These are phyloP conservation scores for Acleris laterana DNA, from an alignment of 2,888 invertebrate genomes.

Conservation along the genomic window DNA sequence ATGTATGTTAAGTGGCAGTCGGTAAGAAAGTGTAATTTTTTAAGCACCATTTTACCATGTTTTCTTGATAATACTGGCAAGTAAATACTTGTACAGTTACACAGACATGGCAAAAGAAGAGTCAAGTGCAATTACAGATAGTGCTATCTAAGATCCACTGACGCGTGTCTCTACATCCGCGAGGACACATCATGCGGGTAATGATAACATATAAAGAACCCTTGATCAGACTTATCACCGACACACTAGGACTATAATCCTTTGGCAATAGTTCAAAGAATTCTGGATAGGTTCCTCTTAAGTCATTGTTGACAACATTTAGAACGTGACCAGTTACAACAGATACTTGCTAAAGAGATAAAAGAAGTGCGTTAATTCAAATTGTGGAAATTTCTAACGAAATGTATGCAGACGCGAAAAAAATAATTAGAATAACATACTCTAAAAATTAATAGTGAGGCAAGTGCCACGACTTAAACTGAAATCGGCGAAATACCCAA, in stretches of 20 bases:
- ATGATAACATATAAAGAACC: slow-evolving; percentile 39
- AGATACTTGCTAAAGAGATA: slow-evolving; percentile 43
- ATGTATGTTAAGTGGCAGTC: no score
- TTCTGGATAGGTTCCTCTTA: slow-evolving; percentile 48
- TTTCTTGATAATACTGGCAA: neutral
- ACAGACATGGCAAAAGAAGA: slow-evolving; percentile 48
- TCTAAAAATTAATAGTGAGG: no score
- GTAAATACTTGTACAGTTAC: slow-evolving; percentile 25
- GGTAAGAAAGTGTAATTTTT: no score
- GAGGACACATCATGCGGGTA: slow-evolving; percentile 63
- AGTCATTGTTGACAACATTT: slow-evolving; percentile 66
- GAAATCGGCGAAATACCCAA: no score
- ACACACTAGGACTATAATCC: slow-evolving; percentile 43
- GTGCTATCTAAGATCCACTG: slow-evolving; percentile 67
- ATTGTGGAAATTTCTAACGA: no score
- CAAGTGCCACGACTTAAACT: no score
- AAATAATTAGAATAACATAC: no score
- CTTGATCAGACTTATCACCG: slow-evolving; percentile 42
- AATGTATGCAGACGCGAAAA: no score
- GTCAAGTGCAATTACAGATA: slow-evolving; percentile 75
- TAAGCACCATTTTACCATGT: neutral
- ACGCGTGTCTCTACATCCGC: slow-evolving; percentile 63
- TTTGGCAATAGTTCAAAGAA: slow-evolving; percentile 10
- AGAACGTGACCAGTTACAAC: slow-evolving; percentile 71
- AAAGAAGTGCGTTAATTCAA: neutral